Evolutionary conservation across 1,140 invertebrate species (phyloP).

Genomic region (Calosoma granatense): DNA sequence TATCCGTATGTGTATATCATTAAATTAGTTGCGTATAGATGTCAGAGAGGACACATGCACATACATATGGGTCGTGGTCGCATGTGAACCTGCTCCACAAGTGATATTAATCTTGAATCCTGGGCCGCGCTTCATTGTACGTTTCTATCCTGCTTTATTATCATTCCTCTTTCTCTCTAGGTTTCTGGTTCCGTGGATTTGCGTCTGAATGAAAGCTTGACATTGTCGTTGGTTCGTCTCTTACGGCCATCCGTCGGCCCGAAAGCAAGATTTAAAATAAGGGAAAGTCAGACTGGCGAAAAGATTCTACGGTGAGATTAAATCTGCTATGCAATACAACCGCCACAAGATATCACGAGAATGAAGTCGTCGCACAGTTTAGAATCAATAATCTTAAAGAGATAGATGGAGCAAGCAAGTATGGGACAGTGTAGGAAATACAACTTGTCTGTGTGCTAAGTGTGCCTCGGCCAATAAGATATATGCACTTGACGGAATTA

Average conservation of each 20-base stretch:
- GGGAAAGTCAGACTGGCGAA: neutral
- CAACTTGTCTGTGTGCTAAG: no score
- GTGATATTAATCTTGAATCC: neutral
- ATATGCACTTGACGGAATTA: neutral
- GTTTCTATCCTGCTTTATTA: neutral
- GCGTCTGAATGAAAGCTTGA: no score
- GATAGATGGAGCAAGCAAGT: no score
- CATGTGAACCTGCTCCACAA: neutral
- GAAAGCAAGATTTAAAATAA: neutral
- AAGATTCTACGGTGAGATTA: constrained; percentile 3
- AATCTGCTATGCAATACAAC: constrained; percentile 5
- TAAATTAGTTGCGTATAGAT: neutral
- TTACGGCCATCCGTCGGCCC: neutral
- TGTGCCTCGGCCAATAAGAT: neutral
- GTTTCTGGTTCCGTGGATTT: neutral
- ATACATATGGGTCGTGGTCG: neutral
- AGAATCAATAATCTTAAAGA: constrained; percentile 6
- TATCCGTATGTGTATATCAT: neutral
- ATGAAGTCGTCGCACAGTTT: neutral
- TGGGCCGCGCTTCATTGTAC: neutral
- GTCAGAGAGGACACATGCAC: neutral
- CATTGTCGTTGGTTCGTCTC: neutral
- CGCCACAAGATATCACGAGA: constrained; percentile 3
- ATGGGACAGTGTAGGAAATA: no score
- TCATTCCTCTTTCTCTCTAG: neutral